phyloP scores from a whole-genome alignment of 2,113 vertebrate species.

The Phycodurus eques region DNA sequence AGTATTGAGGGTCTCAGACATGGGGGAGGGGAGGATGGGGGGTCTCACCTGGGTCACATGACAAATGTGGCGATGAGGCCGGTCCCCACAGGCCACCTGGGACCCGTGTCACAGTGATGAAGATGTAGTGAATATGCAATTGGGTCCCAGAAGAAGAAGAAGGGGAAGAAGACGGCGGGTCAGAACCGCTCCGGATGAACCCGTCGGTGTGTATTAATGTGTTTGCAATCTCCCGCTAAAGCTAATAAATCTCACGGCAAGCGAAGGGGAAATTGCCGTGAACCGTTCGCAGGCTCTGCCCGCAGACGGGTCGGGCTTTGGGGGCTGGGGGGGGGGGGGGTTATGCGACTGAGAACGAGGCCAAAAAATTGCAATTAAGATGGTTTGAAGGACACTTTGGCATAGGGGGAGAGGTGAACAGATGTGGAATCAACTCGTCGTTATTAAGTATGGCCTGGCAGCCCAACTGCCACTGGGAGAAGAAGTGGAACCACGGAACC shows the following conservation, averaged over 20 bases:
- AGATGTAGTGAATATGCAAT: constrained; percentile 55
- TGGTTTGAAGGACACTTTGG: constrained; percentile 67
- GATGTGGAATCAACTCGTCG: constrained; percentile 69
- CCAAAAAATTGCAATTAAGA: constrained; percentile 64
- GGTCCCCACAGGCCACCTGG: constrained; percentile 35
- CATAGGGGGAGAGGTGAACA: constrained; percentile 63
- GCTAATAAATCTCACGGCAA: constrained; percentile 43
- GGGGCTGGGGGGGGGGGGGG: background rate
- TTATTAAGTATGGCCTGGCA: constrained; percentile 63
- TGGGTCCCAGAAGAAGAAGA: constrained; percentile 28
- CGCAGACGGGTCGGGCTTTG: constrained; percentile 22
- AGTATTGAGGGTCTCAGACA: constrained; percentile 24
- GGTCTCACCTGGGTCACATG: constrained; percentile 26
- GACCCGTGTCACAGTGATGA: constrained; percentile 36
- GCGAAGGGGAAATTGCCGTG: constrained; percentile 46
- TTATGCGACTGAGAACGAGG: constrained; percentile 44
- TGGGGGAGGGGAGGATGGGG: background rate
- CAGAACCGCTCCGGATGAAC: constrained; percentile 27
- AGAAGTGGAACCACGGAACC: constrained; percentile 68
- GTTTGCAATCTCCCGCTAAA: constrained; percentile 43
- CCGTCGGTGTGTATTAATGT: constrained; percentile 47
- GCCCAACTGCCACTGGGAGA: constrained; percentile 60
- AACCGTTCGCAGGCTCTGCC: constrained; percentile 52
- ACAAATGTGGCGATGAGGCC: constrained; percentile 37
- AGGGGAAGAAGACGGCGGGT: constrained; percentile 43